A percentile compares a stretch with the other conserved stretches of the same genome.
Conservation (phyloP, 2,888 invertebrate species). For the Himalopsyche japonica region DNA sequence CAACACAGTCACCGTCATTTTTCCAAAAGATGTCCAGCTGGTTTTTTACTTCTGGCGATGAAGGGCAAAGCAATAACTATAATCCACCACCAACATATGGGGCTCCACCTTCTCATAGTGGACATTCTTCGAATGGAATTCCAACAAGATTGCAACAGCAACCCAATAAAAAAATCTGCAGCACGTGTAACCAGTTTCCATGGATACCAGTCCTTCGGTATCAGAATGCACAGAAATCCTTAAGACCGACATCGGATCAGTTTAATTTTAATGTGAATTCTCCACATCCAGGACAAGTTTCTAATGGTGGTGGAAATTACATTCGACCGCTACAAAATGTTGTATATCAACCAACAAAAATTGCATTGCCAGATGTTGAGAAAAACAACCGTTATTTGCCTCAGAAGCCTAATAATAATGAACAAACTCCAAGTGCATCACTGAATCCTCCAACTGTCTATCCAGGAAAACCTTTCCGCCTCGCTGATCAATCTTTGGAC, state of each 20-base stretch:
- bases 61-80: background rate
- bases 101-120: slow-evolving; percentile 34
- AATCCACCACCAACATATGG: slow-evolving; percentile 24
- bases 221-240: slow-evolving; percentile 45
- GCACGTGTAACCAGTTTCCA: slow-evolving; percentile 77
- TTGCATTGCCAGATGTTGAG: slow-evolving; percentile 10
- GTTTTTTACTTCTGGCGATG: slow-evolving; percentile 61
- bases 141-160: slow-evolving; percentile 36
- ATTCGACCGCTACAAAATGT: background rate
- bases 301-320: background rate
- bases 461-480: slow-evolving; percentile 41
- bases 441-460: slow-evolving; percentile 26
- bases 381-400: slow-evolving; percentile 18
- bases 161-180: slow-evolving; percentile 64
- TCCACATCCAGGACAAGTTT: background rate
- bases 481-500: slow-evolving; percentile 17
- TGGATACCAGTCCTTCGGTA: slow-evolving; percentile 75
- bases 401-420: slow-evolving; percentile 16
- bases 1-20: slow-evolving; percentile 54
- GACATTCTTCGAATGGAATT: slow-evolving; percentile 8
- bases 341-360: slow-evolving; percentile 20
- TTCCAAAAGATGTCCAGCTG: slow-evolving; percentile 64
- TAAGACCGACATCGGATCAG: slow-evolving; percentile 31
- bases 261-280: slow-evolving; percentile 46
- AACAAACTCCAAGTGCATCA: slow-evolving; percentile 1